These are phyloP conservation scores for Neuroterus valhalla DNA, from an alignment of 1,140 invertebrate species.

Conservation along the genomic window DNA sequence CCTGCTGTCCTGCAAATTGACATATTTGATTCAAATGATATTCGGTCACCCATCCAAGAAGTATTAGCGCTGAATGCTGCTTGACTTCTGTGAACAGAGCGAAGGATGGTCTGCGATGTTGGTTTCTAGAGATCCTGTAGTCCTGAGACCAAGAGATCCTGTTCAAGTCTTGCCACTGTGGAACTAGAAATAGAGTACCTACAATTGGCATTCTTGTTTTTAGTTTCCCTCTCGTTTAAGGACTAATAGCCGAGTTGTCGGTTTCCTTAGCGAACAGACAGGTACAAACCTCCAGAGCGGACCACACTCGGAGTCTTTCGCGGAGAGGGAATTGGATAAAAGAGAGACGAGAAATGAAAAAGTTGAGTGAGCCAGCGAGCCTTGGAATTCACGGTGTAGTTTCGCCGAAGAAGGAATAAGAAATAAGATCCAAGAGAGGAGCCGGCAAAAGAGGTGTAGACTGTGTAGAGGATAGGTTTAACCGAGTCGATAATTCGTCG, in stretches of 20 bases:
- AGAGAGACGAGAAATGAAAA: conserved; percentile 38
- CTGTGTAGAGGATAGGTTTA: conserved; percentile 47
- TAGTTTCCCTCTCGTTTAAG: conserved; percentile 45
- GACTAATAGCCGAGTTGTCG: conserved; percentile 50
- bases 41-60: no score
- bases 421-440: conserved; percentile 43
- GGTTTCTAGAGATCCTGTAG: no score
- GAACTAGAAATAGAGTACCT: no score
- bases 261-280: conserved; percentile 33
- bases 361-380: conserved; percentile 45
- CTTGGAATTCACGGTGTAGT: conserved; percentile 31
- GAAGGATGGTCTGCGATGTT: no score
- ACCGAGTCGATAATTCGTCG: conserved; percentile 63
- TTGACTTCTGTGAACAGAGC: no score
- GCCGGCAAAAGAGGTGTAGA: conserved; percentile 37
- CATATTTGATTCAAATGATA: no score
- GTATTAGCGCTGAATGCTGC: no score
- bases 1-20: no score
- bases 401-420: conserved; percentile 30
- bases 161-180: no score
- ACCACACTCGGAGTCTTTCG: conserved; percentile 48
- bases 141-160: no score
- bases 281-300: conserved; percentile 33
- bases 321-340: conserved; percentile 45
- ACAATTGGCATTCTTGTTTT: no score